These are phyloP conservation scores for Lasioglossum leucozonium DNA, from an alignment of 2,888 invertebrate species.

Conservation along the genomic window DNA sequence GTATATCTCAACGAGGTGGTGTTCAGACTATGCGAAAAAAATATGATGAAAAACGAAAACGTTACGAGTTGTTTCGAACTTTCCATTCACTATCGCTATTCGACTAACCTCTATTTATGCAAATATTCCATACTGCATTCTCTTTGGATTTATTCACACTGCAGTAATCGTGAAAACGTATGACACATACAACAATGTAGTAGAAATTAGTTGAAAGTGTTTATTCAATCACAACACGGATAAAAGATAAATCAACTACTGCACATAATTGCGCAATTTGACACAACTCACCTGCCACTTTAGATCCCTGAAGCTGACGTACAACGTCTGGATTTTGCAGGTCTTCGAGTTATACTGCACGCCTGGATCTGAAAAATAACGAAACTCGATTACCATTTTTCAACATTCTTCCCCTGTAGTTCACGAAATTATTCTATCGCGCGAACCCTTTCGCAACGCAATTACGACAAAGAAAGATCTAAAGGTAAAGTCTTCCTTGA, in stretches of 20 bases:
- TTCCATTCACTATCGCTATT: slow-evolving; percentile 5
- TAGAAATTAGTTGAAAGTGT: not conserved
- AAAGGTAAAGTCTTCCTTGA: not conserved
- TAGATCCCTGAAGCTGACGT: slow-evolving; percentile 96
- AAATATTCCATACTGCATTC: not conserved
- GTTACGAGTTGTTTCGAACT: not conserved
- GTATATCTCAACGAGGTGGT: not conserved
- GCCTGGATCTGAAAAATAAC: slow-evolving; percentile 73
- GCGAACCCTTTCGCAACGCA: not conserved
- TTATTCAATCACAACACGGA: not conserved
- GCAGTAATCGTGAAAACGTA: not conserved
- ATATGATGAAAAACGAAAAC: not conserved
- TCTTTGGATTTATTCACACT: slow-evolving; percentile 4
- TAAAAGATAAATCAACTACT: not conserved
- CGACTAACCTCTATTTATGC: slow-evolving; percentile 7
- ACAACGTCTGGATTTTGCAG: slow-evolving; percentile 95
- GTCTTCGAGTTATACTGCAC: slow-evolving; percentile 86
- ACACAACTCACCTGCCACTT: slow-evolving; percentile 90
- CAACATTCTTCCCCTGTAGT: not conserved
- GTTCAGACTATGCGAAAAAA: not conserved
- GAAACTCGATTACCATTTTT: not conserved
- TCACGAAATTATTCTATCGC: not conserved
- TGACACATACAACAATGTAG: not conserved
- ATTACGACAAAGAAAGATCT: not conserved
- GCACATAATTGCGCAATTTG: slow-evolving; percentile 22